A percentile compares a stretch with the other conserved stretches of the same genome.
These are phyloP conservation scores for Drosophila varians DNA, from an alignment of 1,140 invertebrate genomes.

Conservation along the genomic window DNA sequence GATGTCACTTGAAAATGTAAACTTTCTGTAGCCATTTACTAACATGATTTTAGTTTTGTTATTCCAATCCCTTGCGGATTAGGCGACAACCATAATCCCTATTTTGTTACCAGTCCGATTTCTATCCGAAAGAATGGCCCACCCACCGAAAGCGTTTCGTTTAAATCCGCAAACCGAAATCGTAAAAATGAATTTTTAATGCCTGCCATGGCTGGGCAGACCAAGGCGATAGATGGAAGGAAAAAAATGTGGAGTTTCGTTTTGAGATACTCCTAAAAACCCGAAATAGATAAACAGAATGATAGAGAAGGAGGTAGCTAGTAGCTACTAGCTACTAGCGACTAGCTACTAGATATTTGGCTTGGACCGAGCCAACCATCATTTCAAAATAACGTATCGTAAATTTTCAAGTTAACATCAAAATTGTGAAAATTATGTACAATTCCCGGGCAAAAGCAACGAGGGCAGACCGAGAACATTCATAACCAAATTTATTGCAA, in stretches of 20 bases:
- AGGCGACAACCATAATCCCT: conserved; percentile 28
- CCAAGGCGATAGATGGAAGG: conserved; percentile 44
- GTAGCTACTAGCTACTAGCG: no score
- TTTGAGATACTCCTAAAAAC: conserved; percentile 5
- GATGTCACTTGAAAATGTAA: not conserved
- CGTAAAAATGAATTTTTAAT: conserved; percentile 65
- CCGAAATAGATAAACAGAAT: conserved; percentile 3
- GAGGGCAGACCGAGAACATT: conserved; percentile 65
- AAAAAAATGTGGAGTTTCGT: conserved; percentile 18
- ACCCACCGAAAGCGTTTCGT: conserved; percentile 1
- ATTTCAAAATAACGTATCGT: conserved; percentile 80
- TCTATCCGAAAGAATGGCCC: not conserved
- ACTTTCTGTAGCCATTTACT: not conserved
- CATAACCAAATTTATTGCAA: conserved; percentile 83
- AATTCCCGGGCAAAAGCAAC: conserved; percentile 63
- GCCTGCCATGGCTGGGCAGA: conserved; percentile 18
- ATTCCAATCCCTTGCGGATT: conserved; percentile 3
- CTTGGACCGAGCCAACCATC: conserved; percentile 47
- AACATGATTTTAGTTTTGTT: not conserved
- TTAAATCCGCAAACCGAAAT: conserved; percentile 50
- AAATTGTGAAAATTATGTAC: conserved; percentile 83
- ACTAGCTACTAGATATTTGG: no score
- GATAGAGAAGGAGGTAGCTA: not conserved
- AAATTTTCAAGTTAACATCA: conserved; percentile 83
- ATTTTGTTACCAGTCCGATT: conserved; percentile 22